Base-by-base conservation (phyloP, 2,888 invertebrate genomes). In the Tricholauxania praeusta region DNA sequence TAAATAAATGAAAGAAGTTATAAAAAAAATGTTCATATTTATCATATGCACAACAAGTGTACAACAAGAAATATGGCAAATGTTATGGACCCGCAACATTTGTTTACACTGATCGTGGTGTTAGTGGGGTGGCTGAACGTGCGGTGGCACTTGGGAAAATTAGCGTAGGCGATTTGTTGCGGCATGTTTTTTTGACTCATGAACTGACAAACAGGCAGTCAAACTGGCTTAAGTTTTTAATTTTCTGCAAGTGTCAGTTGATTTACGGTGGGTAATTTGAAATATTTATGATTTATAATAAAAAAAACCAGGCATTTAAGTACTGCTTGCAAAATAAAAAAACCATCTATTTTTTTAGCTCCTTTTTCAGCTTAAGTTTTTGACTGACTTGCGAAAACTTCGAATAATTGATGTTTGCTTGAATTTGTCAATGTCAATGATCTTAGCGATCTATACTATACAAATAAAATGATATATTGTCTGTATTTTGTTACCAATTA, bases 161-260 rank as follows among this genome's bases (percentile, higher is more conserved):
- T 64, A 17, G 64, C 32, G 66, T 66, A 53, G 53, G 66, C 66
- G 66, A 66, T 66, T 66, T 66, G 32, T 39, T 39, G 53, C 60
- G 47, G 60, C 28, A 62, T 39, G 39, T 39, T 39, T 39, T 7
- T 39, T 10, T 7, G 39, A 39, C 7, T 39, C 39, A 8, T 39
- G 39, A 10, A 39, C 39, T 39, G 39, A 39, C 39, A 39, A 39
- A 10, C 39, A 39, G 39, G 10, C 39, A 39, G 39, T 39, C 39
- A 39, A 39, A 10, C 51, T 39, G 66, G 19, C 66, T 28, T 15
- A 47, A 52, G 60, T 47, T 39, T 17, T 39, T 39, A 39, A 17
- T 8, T 62, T 12, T 22, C 12, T 66, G 17, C 53, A 66, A 51
- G 52, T 66, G 66, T 66, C 66, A 66, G 66, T 39, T 52, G 66